Conservation (phyloP, 2,113 vertebrate species). For the Cryptoleucopteryx plumbea region DNA sequence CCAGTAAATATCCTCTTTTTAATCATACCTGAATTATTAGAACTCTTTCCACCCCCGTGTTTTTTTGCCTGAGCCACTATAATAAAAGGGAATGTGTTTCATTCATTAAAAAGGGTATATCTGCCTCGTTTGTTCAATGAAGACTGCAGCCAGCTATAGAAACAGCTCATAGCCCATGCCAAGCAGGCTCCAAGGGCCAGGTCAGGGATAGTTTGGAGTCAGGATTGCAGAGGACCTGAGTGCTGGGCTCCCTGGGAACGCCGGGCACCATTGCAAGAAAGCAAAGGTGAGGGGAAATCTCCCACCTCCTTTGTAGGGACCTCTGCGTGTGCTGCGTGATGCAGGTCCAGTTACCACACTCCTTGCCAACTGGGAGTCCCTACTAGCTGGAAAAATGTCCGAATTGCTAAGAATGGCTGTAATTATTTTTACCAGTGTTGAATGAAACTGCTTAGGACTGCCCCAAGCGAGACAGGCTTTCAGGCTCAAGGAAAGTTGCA, state of each 20-base stretch:
- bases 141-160: not conserved
- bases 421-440: not conserved
- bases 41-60: not conserved
- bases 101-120: constrained; percentile 52
- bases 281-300: not conserved
- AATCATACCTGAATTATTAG: constrained; percentile 61
- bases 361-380: not conserved
- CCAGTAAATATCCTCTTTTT: constrained; percentile 52
- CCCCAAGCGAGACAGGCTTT: fast-evolving
- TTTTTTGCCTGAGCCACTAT: not conserved
- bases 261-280: not conserved
- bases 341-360: not conserved
- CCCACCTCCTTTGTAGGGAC: not conserved
- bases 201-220: not conserved
- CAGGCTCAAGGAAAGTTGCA: not conserved
- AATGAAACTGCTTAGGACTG: not conserved
- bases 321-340: not conserved
- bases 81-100: constrained; percentile 43
- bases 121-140: not conserved
- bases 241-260: not conserved
- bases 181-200: not conserved
- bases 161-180: not conserved
- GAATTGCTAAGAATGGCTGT: not conserved
- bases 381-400: not conserved
- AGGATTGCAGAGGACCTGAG: not conserved